These are phyloP conservation scores for Acholoe squamosa DNA, from an alignment of 2,888 invertebrate genomes.

Conservation along the genomic window DNA sequence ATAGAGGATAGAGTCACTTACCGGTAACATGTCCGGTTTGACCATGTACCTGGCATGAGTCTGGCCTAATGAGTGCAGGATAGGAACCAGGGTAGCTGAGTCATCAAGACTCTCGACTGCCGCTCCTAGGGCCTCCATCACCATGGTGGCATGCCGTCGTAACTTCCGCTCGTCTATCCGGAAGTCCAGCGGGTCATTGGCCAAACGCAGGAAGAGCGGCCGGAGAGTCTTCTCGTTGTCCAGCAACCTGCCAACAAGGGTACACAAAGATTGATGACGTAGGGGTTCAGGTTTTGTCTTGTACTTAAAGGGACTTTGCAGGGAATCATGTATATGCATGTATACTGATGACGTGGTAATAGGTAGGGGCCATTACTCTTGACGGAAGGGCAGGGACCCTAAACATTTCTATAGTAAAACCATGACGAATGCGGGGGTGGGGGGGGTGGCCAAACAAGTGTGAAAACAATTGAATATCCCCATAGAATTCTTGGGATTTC, in stretches of 20 bases:
- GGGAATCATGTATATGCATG: too few relatives aligned
- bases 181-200: conserved; percentile 76
- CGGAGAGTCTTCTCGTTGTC: conserved; percentile 78
- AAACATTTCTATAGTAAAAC: too few relatives aligned
- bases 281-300: neutral
- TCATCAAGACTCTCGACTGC: conserved; percentile 81
- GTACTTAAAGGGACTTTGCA: too few relatives aligned
- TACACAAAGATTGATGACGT: conserved; percentile 19
- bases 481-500: too few relatives aligned
- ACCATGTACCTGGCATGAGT: conserved; percentile 78
- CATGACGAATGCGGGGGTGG: too few relatives aligned
- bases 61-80: conserved; percentile 80
- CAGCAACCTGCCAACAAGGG: conserved; percentile 73
- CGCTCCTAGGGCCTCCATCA: conserved; percentile 81
- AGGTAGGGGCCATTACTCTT: too few relatives aligned
- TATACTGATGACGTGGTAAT: too few relatives aligned
- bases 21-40: conserved; percentile 72
- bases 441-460: too few relatives aligned
- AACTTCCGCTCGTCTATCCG: conserved; percentile 78
- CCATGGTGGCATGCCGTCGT: conserved; percentile 78
- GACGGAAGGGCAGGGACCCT: too few relatives aligned
- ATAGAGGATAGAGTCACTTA: conserved; percentile 29
- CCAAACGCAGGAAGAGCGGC: conserved; percentile 77
- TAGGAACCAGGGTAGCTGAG: conserved; percentile 77
- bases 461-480: too few relatives aligned